phyloP scores from a whole-genome alignment of 1,140 invertebrate species.

The Bombus fervidus region DNA sequence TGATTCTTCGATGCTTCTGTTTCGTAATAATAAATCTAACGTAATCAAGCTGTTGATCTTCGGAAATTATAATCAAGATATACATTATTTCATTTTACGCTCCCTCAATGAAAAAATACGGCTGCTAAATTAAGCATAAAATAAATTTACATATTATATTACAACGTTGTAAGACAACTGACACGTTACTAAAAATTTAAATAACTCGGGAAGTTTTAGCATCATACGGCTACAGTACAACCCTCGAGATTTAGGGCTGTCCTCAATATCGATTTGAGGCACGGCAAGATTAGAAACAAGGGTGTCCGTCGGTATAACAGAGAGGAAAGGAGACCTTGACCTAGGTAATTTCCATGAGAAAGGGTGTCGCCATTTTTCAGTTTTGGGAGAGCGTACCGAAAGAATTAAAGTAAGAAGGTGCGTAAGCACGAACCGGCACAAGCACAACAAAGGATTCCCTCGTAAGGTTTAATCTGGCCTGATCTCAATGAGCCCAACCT shows the following conservation, averaged over 20 bases:
- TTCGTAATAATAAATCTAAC: conserved; percentile 5
- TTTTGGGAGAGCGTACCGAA: neutral
- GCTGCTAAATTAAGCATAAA: neutral
- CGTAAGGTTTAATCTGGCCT: neutral
- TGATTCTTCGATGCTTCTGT: neutral
- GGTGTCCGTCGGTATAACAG: neutral
- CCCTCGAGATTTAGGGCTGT: conserved; percentile 7
- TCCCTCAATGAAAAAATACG: neutral
- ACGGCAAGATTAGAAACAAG: conserved; percentile 32
- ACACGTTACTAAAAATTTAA: neutral
- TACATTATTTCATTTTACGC: neutral
- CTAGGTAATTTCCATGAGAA: conserved; percentile 59
- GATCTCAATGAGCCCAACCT: neutral
- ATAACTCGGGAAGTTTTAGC: neutral
- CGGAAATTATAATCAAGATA: neutral
- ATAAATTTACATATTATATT: neutral
- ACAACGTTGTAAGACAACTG: neutral
- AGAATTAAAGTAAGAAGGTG: conserved; percentile 44
- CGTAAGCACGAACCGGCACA: neutral
- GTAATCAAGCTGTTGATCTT: neutral
- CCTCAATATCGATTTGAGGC: conserved; percentile 7
- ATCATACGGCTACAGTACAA: neutral
- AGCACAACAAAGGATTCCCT: conserved; percentile 31
- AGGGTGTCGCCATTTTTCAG: conserved; percentile 44
- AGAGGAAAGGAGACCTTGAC: conserved; percentile 34